Percentiles rank a stretch among this genome's conserved stretches.
These are phyloP conservation scores for Balaeniceps rex DNA, from an alignment of 2,113 vertebrate species.

Conservation along the genomic window DNA sequence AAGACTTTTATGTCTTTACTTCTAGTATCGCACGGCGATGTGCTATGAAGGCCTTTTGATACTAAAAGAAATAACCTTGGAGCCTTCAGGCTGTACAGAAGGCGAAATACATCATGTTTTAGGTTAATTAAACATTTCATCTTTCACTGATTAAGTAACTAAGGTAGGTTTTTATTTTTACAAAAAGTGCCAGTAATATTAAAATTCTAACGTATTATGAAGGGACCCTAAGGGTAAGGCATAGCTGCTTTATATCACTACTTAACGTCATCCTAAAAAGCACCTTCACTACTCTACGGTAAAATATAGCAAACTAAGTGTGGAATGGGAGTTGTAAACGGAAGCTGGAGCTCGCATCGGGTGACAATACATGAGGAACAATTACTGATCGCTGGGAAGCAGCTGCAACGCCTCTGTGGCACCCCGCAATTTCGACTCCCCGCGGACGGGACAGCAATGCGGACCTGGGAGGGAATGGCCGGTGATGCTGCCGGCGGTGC, in stretches of 20 bases:
- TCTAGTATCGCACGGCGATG: neutral
- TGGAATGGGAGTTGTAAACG: neutral
- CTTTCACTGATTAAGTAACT: neutral
- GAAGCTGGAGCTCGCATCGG: neutral
- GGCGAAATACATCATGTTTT: neutral
- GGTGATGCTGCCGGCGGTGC: neutral
- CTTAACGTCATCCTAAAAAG: neutral
- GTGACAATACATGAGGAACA: neutral
- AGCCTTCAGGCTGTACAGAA: neutral
- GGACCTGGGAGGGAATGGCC: neutral
- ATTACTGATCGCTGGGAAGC: neutral
- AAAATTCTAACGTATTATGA: neutral
- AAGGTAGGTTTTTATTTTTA: neutral
- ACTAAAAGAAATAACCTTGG: neutral
- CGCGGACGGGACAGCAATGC: fast-evolving
- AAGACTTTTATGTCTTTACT: neutral
- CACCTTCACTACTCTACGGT: neutral
- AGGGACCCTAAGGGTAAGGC: neutral
- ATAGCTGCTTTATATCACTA: neutral
- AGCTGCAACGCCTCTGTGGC: neutral
- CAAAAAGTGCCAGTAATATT: neutral
- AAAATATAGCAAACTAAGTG: neutral
- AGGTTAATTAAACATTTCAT: neutral
- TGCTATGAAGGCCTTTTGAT: neutral
- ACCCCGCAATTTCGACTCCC: fast-evolving